phyloP scores from a whole-genome alignment of 2,113 vertebrate species.

The Eolophus roseicapilla region DNA sequence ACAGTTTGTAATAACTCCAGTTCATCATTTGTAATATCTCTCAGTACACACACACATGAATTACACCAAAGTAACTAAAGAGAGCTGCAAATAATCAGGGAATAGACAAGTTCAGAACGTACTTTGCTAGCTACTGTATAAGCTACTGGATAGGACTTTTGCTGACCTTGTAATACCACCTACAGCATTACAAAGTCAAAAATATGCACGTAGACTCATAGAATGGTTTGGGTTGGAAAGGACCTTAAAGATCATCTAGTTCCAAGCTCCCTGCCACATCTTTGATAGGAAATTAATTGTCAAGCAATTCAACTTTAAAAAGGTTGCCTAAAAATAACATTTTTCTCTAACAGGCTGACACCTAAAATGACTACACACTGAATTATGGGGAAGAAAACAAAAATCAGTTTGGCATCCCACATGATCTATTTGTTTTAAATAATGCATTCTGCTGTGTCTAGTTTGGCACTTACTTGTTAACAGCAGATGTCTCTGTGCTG shows the following conservation, averaged over 20 bases:
- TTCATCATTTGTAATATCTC: not conserved
- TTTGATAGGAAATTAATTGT: conserved; percentile 54
- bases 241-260: not conserved
- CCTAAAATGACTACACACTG: conserved; percentile 39
- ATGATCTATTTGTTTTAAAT: conserved; percentile 67
- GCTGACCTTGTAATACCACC: not conserved
- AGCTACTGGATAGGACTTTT: not conserved
- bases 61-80: not conserved
- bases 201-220: not conserved
- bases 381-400: conserved; percentile 56
- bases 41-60: not conserved
- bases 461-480: conserved; percentile 36
- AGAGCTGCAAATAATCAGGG: not conserved
- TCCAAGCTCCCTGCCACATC: not conserved
- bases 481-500: conserved; percentile 61
- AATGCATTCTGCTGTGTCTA: conserved; percentile 19
- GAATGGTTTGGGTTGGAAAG: not conserved
- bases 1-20: not conserved
- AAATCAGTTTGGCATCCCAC: conserved; percentile 57
- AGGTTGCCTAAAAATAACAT: conserved; percentile 42
- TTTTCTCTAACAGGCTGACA: conserved; percentile 48
- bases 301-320: conserved; percentile 48
- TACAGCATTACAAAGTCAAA: conserved; percentile 28
- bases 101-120: not conserved
- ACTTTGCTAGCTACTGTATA: not conserved